Conservation (phyloP, 1,140 invertebrate genomes). For the Lutraria rhynchaena region DNA sequence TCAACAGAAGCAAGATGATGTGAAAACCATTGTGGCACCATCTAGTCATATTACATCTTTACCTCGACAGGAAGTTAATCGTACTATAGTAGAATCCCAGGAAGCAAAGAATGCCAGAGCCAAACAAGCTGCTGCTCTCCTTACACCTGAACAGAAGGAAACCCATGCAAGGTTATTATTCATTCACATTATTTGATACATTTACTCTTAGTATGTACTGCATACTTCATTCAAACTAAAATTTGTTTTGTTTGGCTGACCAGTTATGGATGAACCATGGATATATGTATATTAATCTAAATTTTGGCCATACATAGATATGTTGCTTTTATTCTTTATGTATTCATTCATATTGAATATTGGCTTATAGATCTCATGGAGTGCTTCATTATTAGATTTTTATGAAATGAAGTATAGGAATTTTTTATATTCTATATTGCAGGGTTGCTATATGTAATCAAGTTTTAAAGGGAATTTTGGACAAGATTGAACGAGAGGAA, state of each 20-base stretch:
- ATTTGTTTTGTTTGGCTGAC: no score
- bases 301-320: no score
- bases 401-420: no score
- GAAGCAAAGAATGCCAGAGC: conserved; percentile 31
- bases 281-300: no score
- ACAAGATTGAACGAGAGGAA: conserved; percentile 82
- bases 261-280: no score
- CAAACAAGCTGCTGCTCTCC: conserved; percentile 75
- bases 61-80: conserved; percentile 30
- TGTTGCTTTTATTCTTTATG: no score
- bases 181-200: no score
- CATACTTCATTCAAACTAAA: no score
- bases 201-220: no score
- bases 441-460: conserved; percentile 78
- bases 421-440: conserved; percentile 27
- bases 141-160: conserved; percentile 79
- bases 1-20: conserved; percentile 70
- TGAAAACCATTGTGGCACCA: conserved; percentile 35
- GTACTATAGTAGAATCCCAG: conserved; percentile 11
- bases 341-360: no score
- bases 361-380: no score
- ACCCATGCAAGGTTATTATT: conserved; percentile 79
- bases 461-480: conserved; percentile 80
- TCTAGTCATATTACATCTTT: neutral
- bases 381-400: no score